Evolutionary conservation across 2,888 invertebrate genomes (phyloP).

Genomic region (Mactromeris polynyma): DNA sequence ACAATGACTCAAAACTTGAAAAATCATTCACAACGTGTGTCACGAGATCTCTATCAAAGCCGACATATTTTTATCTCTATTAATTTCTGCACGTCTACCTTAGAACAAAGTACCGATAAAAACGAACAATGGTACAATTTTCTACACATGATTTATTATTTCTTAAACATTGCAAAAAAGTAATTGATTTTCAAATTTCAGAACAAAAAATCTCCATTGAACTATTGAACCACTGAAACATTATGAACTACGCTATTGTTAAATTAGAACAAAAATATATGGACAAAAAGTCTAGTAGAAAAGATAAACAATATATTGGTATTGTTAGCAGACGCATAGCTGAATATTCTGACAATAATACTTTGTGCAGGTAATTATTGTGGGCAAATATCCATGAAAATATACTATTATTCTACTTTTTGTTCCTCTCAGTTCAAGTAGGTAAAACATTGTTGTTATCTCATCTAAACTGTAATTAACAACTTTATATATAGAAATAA

Average conservation of each 20-base stretch:
- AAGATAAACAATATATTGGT: neutral
- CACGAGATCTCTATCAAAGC: neutral
- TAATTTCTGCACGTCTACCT: neutral
- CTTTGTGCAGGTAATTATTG: neutral
- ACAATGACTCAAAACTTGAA: neutral
- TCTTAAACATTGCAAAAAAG: conserved; percentile 8
- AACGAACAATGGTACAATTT: neutral
- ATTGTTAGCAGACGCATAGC: neutral
- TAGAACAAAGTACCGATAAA: neutral
- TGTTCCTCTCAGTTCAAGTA: neutral
- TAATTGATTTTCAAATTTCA: neutral
- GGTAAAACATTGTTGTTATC: neutral
- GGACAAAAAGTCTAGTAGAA: neutral
- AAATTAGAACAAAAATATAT: neutral
- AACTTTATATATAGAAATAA: neutral
- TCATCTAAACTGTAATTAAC: neutral
- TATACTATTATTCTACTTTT: neutral
- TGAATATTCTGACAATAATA: neutral
- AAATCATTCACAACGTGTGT: neutral
- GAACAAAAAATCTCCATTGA: conserved; percentile 1
- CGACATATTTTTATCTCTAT: neutral
- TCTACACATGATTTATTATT: neutral
- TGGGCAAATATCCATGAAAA: conserved; percentile 17
- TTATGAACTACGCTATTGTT: neutral
- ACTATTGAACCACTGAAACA: neutral